Conservation (phyloP, 2,797 vertebrate genomes). For the Chelon labrosus region DNA sequence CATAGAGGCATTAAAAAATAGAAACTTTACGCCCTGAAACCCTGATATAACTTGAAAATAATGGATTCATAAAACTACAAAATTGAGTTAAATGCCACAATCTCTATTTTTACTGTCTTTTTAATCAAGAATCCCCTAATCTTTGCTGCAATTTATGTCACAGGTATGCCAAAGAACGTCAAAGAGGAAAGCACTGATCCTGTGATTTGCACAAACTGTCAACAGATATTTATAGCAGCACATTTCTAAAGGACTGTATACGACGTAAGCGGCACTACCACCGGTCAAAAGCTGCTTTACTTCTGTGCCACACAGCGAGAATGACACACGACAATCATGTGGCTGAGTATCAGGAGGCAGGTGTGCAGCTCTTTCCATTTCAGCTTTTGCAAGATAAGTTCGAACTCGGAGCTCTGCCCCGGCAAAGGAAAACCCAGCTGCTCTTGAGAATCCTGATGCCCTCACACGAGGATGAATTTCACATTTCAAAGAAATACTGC, state of each 20-base stretch:
- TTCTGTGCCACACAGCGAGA: conserved; percentile 19
- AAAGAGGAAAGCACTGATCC: conserved; percentile 16
- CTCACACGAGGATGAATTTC: conserved; percentile 33
- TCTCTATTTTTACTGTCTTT: conserved; percentile 25
- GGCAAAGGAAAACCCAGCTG: conserved; percentile 39
- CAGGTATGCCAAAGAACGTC: neutral
- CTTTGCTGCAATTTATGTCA: conserved; percentile 23
- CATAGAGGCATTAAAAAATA: neutral
- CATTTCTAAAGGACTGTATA: neutral
- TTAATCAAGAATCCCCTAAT: neutral
- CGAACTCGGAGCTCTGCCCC: conserved; percentile 28
- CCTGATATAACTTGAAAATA: neutral
- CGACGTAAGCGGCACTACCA: neutral
- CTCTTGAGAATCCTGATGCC: conserved; percentile 42
- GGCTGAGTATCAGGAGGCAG: conserved; percentile 43
- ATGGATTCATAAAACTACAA: conserved; percentile 4
- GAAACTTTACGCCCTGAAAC: conserved; percentile 11
- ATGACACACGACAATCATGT: conserved; percentile 20
- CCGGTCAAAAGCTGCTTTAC: conserved; percentile 16
- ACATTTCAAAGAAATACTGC: conserved; percentile 29
- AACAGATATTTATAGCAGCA: too few species aligned
- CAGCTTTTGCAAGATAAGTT: conserved; percentile 48
- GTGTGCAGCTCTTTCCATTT: conserved; percentile 53
- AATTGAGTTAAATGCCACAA: neutral
- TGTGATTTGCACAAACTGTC: conserved; percentile 25